phyloP scores from a whole-genome alignment of 2,888 invertebrate species.

The Caenorhabditis macrosperma region DNA sequence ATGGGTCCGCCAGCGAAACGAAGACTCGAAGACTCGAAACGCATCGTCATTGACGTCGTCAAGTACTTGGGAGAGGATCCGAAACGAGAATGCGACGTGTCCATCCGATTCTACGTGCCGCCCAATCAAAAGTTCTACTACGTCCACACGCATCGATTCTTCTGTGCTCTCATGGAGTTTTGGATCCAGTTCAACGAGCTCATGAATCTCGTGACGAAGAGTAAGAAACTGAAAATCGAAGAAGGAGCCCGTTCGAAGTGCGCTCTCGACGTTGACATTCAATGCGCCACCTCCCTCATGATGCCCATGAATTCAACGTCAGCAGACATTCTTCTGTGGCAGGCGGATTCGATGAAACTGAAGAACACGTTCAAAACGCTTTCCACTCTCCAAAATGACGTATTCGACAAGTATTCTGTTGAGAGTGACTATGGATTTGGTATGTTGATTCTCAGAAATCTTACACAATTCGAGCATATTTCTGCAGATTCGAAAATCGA shows the following conservation, averaged over 20 bases:
- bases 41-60: constrained; percentile 52
- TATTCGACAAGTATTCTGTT: constrained; percentile 61
- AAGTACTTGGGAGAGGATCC: constrained; percentile 82
- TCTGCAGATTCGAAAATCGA: constrained; percentile 66
- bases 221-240: constrained; percentile 53
- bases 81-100: constrained; percentile 84
- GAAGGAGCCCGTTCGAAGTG: constrained; percentile 35
- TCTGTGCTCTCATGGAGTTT: constrained; percentile 91
- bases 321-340: constrained; percentile 58
- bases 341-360: constrained; percentile 60
- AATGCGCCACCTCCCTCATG: constrained; percentile 62
- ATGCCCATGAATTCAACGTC: constrained; percentile 75
- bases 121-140: constrained; percentile 83
- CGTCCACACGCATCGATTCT: constrained; percentile 85
- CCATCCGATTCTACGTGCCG: constrained; percentile 87
- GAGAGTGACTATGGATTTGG: constrained; percentile 65
- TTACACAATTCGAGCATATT: no score
- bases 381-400: constrained; percentile 34
- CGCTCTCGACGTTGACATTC: constrained; percentile 59
- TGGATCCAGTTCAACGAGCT: constrained; percentile 88
- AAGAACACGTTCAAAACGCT: constrained; percentile 66
- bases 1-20: constrained; percentile 8
- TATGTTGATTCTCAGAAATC: no score
- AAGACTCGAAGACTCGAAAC: constrained; percentile 39
- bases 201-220: constrained; percentile 85